These are phyloP conservation scores for Callithrix jacchus DNA, from an alignment of 2,113 vertebrate species.

Conservation along the genomic window DNA sequence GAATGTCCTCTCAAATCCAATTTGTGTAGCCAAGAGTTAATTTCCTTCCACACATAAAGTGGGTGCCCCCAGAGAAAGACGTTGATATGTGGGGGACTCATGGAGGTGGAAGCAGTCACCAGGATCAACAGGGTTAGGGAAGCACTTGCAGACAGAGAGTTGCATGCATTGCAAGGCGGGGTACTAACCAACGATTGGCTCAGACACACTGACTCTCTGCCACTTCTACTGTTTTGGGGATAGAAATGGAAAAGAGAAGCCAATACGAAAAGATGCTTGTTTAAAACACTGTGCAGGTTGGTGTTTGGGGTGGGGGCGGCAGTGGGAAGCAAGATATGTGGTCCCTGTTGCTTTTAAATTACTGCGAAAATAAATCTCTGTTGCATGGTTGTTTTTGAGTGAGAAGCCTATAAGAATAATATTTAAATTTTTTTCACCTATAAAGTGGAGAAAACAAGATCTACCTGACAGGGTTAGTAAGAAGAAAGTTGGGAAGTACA, in stretches of 20 bases:
- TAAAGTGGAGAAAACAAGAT: background rate
- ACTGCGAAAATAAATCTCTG: background rate
- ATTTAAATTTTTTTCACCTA: background rate
- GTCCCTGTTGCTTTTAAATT: background rate
- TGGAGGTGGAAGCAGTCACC: background rate
- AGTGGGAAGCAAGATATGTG: too few species aligned
- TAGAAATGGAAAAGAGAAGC: background rate
- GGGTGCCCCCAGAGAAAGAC: background rate
- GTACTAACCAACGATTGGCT: conserved; percentile 17
- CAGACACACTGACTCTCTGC: conserved; percentile 20
- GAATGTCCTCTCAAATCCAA: conserved; percentile 47
- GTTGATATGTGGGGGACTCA: conserved; percentile 20
- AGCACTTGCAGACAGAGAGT: background rate
- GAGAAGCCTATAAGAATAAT: background rate
- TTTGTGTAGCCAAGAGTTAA: conserved; percentile 34
- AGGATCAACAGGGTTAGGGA: background rate
- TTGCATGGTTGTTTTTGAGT: background rate
- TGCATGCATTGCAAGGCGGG: background rate
- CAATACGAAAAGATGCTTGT: background rate
- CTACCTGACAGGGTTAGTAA: background rate
- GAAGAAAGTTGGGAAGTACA: background rate
- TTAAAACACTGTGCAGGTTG: conserved; percentile 2
- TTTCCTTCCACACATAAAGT: background rate
- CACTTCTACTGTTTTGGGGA: background rate
- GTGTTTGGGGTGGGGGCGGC: accelerated